Base-by-base conservation (phyloP, 23 tunicate genomes). In the Trididemnum miniatum region DNA sequence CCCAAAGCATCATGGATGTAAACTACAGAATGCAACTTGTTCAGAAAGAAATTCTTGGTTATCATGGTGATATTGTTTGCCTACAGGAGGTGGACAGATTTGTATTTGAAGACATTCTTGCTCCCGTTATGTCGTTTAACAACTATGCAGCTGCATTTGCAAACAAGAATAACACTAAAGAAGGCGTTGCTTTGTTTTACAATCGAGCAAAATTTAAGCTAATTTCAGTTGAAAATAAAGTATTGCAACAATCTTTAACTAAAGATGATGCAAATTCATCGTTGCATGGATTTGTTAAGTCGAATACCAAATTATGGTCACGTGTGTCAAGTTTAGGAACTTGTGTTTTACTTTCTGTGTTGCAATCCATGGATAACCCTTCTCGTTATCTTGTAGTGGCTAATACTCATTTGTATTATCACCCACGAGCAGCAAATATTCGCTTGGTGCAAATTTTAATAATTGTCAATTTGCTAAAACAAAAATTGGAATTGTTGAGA, bases 381-480 rank as follows among this genome's bases (percentile, higher is more conserved):
- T 23, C 26, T n/a, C 44, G 79, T 7, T 73, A 79, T 35, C 20
- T 96, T 3, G 72, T 96, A 28, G 49, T 84, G 5, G 90, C 80
- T 30, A 96, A 87, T 51, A 96, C 99, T 34, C 99, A 96, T 88
- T 40, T 96, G 18, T 96, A 83, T 37, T 96, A 80, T 82, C 99
- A 96, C 69, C 99, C 99, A n/a, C 84, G 80, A 34, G 99, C 98
- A 2, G 32, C 44, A 35, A 75, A 96, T 51, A 63, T 91, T 1
- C 76, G 99, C 20, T 44, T 88, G 2, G 50, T 67, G 37, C 75
- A 67, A 34, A 27, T 73, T 12, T 38, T 40, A 39, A 24, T 73
- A 1, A 73, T 73, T 22, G 2, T 73, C 9, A 73, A 40, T 73
- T 34, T 73, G 29, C 59, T 73, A 20, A 9, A 39, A 39, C 9